Percentiles rank a stretch among this genome's conserved stretches.
Conservation (phyloP, 2,888 invertebrate genomes). For the Spodoptera littoralis region DNA sequence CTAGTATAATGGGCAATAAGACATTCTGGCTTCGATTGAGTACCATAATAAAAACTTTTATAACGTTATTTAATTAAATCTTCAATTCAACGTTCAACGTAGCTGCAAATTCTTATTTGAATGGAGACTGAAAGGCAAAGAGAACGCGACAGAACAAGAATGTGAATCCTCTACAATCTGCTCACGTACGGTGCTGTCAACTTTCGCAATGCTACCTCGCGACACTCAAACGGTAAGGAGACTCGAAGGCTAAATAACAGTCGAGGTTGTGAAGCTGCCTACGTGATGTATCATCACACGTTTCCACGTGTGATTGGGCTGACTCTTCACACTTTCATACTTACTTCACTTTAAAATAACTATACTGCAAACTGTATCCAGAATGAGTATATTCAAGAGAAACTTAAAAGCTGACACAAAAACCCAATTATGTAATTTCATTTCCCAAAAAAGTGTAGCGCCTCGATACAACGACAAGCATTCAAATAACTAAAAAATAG, state of each 20-base stretch:
- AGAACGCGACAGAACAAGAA: slow-evolving; percentile 71
- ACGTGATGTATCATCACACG: slow-evolving; percentile 63
- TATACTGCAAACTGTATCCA: no score
- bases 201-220: slow-evolving; percentile 87
- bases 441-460: slow-evolving; percentile 16
- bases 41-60: slow-evolving; percentile 61
- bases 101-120: slow-evolving; percentile 66
- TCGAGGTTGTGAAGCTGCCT: slow-evolving; percentile 72
- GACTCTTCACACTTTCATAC: no score
- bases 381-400: not conserved
- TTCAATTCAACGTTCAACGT: slow-evolving; percentile 46
- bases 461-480: slow-evolving; percentile 22
- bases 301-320: slow-evolving; percentile 32
- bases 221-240: slow-evolving; percentile 80
- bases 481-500: slow-evolving; percentile 39
- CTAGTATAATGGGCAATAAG: slow-evolving; percentile 59
- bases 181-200: slow-evolving; percentile 85
- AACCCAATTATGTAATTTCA: slow-evolving; percentile 32
- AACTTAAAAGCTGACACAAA: slow-evolving; percentile 22
- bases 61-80: slow-evolving; percentile 61
- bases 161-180: slow-evolving; percentile 76
- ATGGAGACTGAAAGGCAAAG: slow-evolving; percentile 77
- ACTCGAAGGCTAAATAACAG: slow-evolving; percentile 81
- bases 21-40: slow-evolving; percentile 53
- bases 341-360: no score